A percentile compares a stretch with the other conserved stretches of the same genome.
Conservation (phyloP, 2,888 invertebrate species). For the Ephialtes manifestator region DNA sequence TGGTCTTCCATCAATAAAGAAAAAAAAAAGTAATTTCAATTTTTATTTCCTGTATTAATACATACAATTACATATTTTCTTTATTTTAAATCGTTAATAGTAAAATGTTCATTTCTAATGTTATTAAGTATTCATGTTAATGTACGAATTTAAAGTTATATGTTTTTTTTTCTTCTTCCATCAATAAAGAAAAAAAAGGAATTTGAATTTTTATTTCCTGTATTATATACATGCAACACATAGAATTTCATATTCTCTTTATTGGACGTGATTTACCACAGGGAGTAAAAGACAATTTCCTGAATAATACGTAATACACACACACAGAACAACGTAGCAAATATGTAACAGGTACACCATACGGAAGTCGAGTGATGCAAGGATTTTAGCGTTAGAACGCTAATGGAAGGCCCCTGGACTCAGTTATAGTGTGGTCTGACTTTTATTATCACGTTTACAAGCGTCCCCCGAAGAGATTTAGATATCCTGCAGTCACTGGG, state of each 20-base stretch:
- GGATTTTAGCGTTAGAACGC: conserved; percentile 57
- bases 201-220: no score
- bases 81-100: no score
- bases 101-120: no score
- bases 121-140: no score
- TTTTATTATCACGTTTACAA: conserved; percentile 61
- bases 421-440: conserved; percentile 58
- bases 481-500: conserved; percentile 47
- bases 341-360: conserved; percentile 9
- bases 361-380: conserved; percentile 45
- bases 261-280: background rate
- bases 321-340: background rate
- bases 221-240: no score
- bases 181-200: no score
- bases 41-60: no score
- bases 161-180: no score
- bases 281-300: background rate
- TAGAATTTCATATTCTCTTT: no score
- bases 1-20: no score
- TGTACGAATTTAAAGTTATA: no score
- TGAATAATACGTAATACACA: conserved; percentile 9
- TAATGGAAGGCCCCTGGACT: conserved; percentile 57
- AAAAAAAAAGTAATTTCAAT: background rate
- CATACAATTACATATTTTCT: background rate
- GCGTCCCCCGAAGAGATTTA: conserved; percentile 52